These are phyloP conservation scores for Cotesia glomerata DNA, from an alignment of 1,140 invertebrate genomes.

Conservation along the genomic window DNA sequence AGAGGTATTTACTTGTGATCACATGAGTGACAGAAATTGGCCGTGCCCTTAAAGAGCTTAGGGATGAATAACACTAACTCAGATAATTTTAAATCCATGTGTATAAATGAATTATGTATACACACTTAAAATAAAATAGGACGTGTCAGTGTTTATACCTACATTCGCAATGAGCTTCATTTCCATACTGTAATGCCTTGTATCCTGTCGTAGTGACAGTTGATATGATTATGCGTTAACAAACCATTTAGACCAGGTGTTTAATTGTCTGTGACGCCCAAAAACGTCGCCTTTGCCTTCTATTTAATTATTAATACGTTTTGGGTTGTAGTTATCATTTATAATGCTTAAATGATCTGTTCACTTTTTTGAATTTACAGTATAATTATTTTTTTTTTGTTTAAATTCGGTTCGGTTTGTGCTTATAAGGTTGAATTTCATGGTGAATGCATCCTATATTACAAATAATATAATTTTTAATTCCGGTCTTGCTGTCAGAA, in stretches of 20 bases:
- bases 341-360: too few relatives aligned
- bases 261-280: conserved; percentile 62
- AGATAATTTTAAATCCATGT: neutral
- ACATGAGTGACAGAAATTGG: conserved; percentile 53
- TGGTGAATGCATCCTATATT: too few relatives aligned
- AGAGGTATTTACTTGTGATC: conserved; percentile 15
- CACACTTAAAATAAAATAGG: neutral
- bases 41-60: conserved; percentile 45
- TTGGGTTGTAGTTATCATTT: too few relatives aligned
- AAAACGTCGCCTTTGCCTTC: conserved; percentile 29
- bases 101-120: conserved; percentile 4
- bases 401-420: neutral
- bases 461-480: too few relatives aligned
- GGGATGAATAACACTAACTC: conserved; percentile 1
- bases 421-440: too few relatives aligned
- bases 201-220: conserved; percentile 57
- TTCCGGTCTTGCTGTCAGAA: too few relatives aligned
- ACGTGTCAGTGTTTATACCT: conserved; percentile 31
- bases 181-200: conserved; percentile 62
- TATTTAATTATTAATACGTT: neutral
- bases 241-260: conserved; percentile 63
- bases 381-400: neutral
- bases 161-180: conserved; percentile 49
- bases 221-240: conserved; percentile 58
- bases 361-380: neutral